Base-by-base conservation (phyloP, 1,140 invertebrate species). In the Planococcus citri region DNA sequence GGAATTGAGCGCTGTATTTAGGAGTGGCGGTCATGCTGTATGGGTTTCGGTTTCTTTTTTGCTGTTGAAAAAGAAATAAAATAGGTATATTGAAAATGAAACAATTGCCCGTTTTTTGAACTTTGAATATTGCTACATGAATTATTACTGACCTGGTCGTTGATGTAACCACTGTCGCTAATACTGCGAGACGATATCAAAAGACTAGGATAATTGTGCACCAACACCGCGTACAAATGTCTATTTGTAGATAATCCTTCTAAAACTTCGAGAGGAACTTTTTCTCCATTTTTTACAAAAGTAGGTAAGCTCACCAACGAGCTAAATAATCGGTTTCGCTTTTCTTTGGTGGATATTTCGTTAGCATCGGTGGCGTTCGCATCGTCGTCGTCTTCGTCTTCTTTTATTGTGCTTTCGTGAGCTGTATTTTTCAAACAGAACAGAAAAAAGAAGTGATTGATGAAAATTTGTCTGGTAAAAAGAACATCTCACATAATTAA, bases 201-300 rank as follows among this genome's bases (percentile, higher is more conserved):
- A 25, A 88, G 76, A 71, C 84, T 86, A 0, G 87, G 87, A 75
- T 88, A 88, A 73, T 88, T 88, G 73, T 87, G 85, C 58, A 89
- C 75, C 41, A 90, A 84, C 2, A 89, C 83, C 51, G 84, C 86
- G 75, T 87, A 88, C 0, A 88, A 76, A 51, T 83, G 83, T 71
- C 84, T 85, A 72, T 89, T 88, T 22, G 80, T 77, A 27, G 82
- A 82, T 1, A 90, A 74, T 33, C 83, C 82, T 73, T 88, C 84
- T 38, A 88, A 72, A 27, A 72, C 70, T 69, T 73, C 70, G 14
- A 73, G 27, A 61, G 70, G 70, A 77, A 89, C 85, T 79, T 86
- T 86, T 76, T 88, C 86, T 72, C 83, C 84, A 73, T 85, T 82
- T 70, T 81, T 82, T 1, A 90, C 78, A 76, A 87, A 89, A 1